Evolutionary conservation across 1,140 invertebrate genomes (phyloP).

Genomic region (Rhagoletis zephyria): DNA sequence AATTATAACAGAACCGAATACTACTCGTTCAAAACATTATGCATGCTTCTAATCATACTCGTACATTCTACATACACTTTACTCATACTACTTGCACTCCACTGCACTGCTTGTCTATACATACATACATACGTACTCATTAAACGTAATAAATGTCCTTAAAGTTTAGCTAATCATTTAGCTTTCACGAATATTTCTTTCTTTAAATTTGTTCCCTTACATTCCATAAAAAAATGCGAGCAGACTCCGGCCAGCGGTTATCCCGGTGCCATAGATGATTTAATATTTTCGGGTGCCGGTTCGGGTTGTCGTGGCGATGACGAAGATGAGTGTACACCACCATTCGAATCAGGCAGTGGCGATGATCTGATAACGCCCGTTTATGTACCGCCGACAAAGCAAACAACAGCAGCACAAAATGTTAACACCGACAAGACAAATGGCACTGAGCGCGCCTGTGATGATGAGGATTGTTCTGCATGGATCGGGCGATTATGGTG

Average conservation of each 20-base stretch:
- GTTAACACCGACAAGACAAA: slow-evolving; percentile 62
- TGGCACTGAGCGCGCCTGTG: slow-evolving; percentile 78
- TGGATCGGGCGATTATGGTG: slow-evolving; percentile 81
- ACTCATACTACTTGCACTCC: slow-evolving; percentile 12
- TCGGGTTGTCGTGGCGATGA: slow-evolving; percentile 89
- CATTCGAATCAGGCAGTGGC: slow-evolving; percentile 85
- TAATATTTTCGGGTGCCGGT: slow-evolving; percentile 90
- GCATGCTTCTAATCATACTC: slow-evolving; percentile 13
- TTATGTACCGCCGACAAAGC: slow-evolving; percentile 86
- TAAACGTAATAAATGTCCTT: neutral
- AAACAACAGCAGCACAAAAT: slow-evolving; percentile 76
- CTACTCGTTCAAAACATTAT: neutral
- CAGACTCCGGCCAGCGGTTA: slow-evolving; percentile 89
- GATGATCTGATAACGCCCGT: slow-evolving; percentile 94
- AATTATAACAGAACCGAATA: neutral
- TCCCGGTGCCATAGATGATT: slow-evolving; percentile 85
- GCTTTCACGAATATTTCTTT: neutral
- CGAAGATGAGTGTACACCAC: slow-evolving; percentile 88
- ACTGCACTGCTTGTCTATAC: slow-evolving; percentile 13
- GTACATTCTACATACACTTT: slow-evolving; percentile 22
- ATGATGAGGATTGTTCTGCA: slow-evolving; percentile 87
- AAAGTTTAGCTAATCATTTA: neutral
- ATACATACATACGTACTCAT: slow-evolving; percentile 33
- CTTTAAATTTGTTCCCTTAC: neutral
- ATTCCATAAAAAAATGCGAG: slow-evolving; percentile 25